Evolutionary conservation across 2,113 vertebrate genomes (phyloP), one percentile per base, ranked within the genome.

Genomic region (Platysteira castanea): DNA sequence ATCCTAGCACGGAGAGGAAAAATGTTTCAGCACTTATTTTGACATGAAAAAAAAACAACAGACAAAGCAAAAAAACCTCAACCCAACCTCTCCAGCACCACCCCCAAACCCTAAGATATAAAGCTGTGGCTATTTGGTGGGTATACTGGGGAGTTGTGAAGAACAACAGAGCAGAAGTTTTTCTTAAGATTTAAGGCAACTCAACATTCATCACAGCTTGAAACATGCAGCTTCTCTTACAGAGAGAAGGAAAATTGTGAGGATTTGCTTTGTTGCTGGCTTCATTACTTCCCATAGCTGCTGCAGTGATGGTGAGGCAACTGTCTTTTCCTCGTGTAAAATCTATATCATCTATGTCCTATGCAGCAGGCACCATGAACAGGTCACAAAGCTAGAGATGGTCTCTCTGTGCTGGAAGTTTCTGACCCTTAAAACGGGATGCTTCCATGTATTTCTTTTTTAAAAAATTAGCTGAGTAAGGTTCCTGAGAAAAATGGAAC

Each of bases 31-130:
- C 24, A 4, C 41, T 73, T 57, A 13, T 26, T 83, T 49, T 63
- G 31, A 23, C 8, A 15, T 1, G 3, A 3, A 33, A 26, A 53
- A 33, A 13, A 17, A 1, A 1, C 4, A 39, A n/a, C 35, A 30
- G 30, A 59, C 16, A 22, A 22, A 18, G 11, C 13, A 11, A 33
- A 50, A 31, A 84, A 67, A 9, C 0, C 31, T n/a, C 41, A 41
- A 41, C 41, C 41, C 41, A 41, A 41, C 41, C 5, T 41, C 41
- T 41, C 41, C 41, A 50, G 6, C 26, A 15, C 8, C 7, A 19
- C 4, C 20, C 15, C 8, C 13, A n/a, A 30, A 44, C 8, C 13
- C 15, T 15, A 35, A 77, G n/a, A 33, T 53, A 41, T 10, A 73
- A 56, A 73, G 26, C 14, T 63, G 35, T 81, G n/a, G 5, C 10